Base-by-base conservation (phyloP, 2,888 invertebrate genomes). In the Spodoptera exigua region DNA sequence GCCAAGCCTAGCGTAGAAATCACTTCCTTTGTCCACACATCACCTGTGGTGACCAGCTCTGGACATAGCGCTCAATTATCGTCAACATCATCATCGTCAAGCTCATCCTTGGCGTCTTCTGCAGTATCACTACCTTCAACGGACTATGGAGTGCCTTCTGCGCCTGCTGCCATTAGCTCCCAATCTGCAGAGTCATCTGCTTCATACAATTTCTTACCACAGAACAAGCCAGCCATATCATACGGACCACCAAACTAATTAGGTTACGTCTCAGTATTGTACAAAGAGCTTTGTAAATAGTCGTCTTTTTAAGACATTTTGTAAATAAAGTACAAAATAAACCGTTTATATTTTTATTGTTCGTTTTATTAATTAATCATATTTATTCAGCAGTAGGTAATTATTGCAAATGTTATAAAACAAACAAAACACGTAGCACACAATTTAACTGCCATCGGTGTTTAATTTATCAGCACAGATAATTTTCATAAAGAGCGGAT, bases 1-100 rank as follows among this genome's bases (percentile, higher is more conserved):
- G 93, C 89, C 1, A 86, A 83, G 61, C 93, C 93, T 0, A 94
- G 94, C 63, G 78, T 93, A n/a, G 94, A 94, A 76, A 71, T 94
- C 49, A 83, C 90, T 4, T 93, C 94, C 0, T 94, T 93, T 59
- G 85, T 89, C 1, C 92, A 94, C n/a, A 87, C 82, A 35, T 89
- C 92, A 2, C 89, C 88, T 10, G 32, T 79, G 47, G 58, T 48
- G 16, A 58, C 67, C 32, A 47, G 62, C 40, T 61, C 75, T 16
- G 63, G 64, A 34, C 70, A 65, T 41, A 78, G 65, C 36, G 73
- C 61, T 5, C 46, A 49, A 21, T 58, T 67, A 35, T 74, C 77
- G 13, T 58, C 70, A 2, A 76, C 66, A 35, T 74, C 77, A 14
- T 58, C 70, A 1, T 76, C 74, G 5, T 70, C 78, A 14, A 67